Evolutionary conservation across 2,113 vertebrate genomes (phyloP), one percentile per base, ranked within the genome.

Genomic region (Pseudopodoces humilis): DNA sequence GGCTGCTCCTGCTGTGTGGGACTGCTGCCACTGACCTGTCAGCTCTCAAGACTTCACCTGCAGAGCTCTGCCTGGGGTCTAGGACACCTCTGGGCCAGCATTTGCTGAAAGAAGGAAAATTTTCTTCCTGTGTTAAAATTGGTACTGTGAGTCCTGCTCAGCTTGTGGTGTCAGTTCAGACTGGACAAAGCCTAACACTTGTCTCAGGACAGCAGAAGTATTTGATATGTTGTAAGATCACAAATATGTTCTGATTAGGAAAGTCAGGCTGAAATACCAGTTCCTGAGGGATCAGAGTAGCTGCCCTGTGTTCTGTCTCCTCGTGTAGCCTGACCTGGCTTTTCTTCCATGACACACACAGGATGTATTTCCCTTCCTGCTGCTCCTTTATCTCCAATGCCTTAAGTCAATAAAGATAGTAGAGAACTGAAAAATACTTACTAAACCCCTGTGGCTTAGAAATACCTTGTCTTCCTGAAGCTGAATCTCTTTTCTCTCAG

Each of bases 61-160:
- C 52, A 70, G 23, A 39, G 21, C 60, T 65, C 31, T 7, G 0
- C 27, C 50, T 23, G 17, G 35, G 33, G 2, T 21, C 37, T 4
- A 0, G 84, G 50, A 15, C 1, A 7, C 37, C 47, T 56, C 53
- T 69, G 82, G 65, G 47, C 22, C 1, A 6, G 19, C 3, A 0
- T 28, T 77, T 55, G 47, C 74, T 62, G 74, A 63, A 84, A n/a
- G 11, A 58, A 55, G 23, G 30, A 9, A 23, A n/a, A 9, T 27
- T n/a, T n/a, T 31, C 37, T 68, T 64, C 49, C 78, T 33, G 2
- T 80, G 3, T 44, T 85, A 49, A 53, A 76, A 30, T 3, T 30
- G 28, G 37, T 43, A 37, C 4, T 20, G 6, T 6, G 33, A 77
- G 30, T 50, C 71, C 71, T 33, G 15, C 65, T 43, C 1, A 6